Evolutionary conservation across 2,797 vertebrate species (phyloP), one percentile per base, ranked within the genome.

Genomic region (Simalia tracyae): DNA sequence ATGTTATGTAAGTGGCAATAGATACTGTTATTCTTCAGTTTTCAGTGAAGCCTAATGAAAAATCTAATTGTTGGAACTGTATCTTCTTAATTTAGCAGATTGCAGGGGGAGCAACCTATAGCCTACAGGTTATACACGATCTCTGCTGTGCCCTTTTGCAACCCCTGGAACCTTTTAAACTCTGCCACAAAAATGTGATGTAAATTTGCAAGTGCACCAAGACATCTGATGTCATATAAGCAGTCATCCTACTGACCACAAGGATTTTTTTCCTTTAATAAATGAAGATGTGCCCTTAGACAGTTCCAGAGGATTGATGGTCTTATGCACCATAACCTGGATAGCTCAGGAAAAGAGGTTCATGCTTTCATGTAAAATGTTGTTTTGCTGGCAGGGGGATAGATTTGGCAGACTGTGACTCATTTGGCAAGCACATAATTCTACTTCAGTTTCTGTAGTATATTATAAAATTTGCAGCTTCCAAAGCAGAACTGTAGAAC

Each of bases 1-100:
- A 10, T 89, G 24, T 89, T 94, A 76, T 11, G 59, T 60, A 22
- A 93, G 31, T 31, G 88, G 56, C 89, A 95, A 94, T 2, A 92
- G 57, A 56, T 95, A 94, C 87, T 24, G 28, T 88, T 95, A 24
- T 76, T 92, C 85, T 89, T 57, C 91, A 91, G 86, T 92, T 92
- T 90, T 92, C 91, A 94, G 92, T 84, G 60, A 92, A 92, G 46
- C 64, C 93, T 92, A 89, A 72, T 85, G 50, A 93, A n/a, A 5
- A 72, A 36, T 36, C n/a, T 28, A 57, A 86, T 4, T 87, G 19
- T 54, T 57, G 50, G 46, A 57, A 72, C 36, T 36, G 1, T 19
- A 36, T 89, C 19, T 6, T 72, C 28, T 72, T 54, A 86, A 17
- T 11, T 57, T 22, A 54, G 28, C 50, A 60, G 17, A 87, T 36